phyloP scores from a whole-genome alignment of 1,140 invertebrate genomes.

The Ooceraea biroi region DNA sequence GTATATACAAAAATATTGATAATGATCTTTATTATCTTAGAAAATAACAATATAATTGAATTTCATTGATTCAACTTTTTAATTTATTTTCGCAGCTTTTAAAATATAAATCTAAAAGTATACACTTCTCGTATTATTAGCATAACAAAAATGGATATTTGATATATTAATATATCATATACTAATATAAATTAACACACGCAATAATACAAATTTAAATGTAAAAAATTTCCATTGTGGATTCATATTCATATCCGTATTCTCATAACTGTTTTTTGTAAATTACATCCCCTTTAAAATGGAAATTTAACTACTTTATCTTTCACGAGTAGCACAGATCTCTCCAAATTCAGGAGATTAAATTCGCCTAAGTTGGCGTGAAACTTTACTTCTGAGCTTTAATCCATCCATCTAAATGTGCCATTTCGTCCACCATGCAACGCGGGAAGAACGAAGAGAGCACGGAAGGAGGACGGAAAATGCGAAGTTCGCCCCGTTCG shows the following conservation, averaged over 20 bases:
- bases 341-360: constrained; percentile 33
- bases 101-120: neutral
- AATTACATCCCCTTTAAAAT: neutral
- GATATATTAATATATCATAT: neutral
- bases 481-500: constrained; percentile 25
- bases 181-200: neutral
- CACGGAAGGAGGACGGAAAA: constrained; percentile 8
- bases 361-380: constrained; percentile 12
- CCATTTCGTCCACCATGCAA: constrained; percentile 18
- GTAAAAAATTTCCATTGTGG: neutral
- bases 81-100: neutral
- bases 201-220: neutral
- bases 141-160: neutral
- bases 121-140: no score
- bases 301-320: constrained; percentile 14
- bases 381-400: constrained; percentile 35
- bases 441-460: constrained; percentile 12
- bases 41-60: neutral
- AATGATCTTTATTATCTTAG: neutral
- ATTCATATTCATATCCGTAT: neutral
- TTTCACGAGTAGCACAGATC: neutral
- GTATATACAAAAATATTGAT: no score
- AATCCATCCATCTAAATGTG: constrained; percentile 37
- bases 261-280: neutral
- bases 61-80: neutral